Evolutionary conservation across 2,888 invertebrate species (phyloP).

Genomic region (Dryomyza anilis): DNA sequence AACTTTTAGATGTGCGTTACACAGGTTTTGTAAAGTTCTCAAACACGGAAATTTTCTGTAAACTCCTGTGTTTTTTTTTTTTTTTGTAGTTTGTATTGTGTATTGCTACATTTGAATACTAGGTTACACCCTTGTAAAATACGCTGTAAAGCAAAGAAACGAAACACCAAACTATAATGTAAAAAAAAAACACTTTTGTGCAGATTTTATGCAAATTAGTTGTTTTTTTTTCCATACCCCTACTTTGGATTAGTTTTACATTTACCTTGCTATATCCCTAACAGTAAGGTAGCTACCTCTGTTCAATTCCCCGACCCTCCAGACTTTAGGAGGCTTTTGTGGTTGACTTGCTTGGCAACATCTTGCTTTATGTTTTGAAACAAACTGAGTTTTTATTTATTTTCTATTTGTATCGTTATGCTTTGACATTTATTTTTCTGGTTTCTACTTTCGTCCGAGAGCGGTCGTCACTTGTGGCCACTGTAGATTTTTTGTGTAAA

Average conservation of each 20-base stretch:
- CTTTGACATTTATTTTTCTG: constrained; percentile 17
- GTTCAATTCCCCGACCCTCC: background rate
- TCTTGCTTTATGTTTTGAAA: background rate
- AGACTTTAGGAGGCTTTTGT: background rate
- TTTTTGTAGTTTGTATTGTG: background rate
- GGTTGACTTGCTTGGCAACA: constrained; percentile 14
- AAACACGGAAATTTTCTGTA: background rate
- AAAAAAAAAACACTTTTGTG: background rate
- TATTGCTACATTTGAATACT: background rate
- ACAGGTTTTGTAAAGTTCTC: too few species aligned
- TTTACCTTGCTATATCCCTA: background rate
- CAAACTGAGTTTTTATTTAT: background rate
- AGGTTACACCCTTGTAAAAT: too few species aligned
- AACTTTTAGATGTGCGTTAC: background rate
- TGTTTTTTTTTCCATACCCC: background rate
- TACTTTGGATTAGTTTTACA: background rate
- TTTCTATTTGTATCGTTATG: background rate
- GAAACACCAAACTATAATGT: background rate
- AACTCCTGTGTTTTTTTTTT: constrained; percentile 3
- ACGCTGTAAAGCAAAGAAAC: background rate
- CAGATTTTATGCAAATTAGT: constrained; percentile 19
- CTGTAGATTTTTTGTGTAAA: constrained; percentile 3
- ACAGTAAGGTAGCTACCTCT: background rate
- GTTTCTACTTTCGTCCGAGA: constrained; percentile 1
- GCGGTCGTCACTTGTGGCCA: too few species aligned